Evolutionary conservation across 2,888 invertebrate genomes (phyloP).

Genomic region (Tolmerus cingulatus): DNA sequence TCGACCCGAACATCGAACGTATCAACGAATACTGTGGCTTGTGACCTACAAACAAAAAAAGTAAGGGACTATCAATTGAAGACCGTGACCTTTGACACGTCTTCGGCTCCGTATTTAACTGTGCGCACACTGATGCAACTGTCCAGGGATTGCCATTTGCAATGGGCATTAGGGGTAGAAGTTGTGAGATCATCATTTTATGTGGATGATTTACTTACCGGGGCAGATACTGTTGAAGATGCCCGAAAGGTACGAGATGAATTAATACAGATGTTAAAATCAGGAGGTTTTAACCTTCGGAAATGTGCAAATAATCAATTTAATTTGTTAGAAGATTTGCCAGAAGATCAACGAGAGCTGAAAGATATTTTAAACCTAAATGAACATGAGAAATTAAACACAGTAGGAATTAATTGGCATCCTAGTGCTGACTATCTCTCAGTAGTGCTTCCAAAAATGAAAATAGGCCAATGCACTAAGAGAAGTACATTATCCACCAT

Average conservation of each 20-base stretch:
- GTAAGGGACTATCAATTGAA: too few species aligned
- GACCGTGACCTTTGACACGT: too few species aligned
- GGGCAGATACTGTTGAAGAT: neutral
- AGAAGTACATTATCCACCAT: too few species aligned
- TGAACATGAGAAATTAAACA: neutral
- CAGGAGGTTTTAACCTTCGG: neutral
- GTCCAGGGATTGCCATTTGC: neutral
- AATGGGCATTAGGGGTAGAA: neutral
- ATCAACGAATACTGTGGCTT: too few species aligned
- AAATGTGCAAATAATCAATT: neutral
- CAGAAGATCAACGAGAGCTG: neutral
- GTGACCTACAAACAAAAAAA: too few species aligned
- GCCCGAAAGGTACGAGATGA: neutral
- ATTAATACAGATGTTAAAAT: neutral
- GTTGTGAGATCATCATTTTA: neutral
- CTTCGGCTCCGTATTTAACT: neutral
- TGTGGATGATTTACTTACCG: neutral
- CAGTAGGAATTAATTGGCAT: neutral
- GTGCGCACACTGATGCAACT: neutral
- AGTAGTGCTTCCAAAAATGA: too few species aligned
- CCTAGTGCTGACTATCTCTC: too few species aligned
- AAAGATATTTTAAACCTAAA: neutral
- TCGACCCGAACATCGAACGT: too few species aligned
- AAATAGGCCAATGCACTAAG: too few species aligned
- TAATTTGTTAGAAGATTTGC: neutral